A percentile compares a stretch with the other conserved stretches of the same genome.
phyloP scores from a whole-genome alignment of 2,888 invertebrate species.

The Thymelicus lineola region DNA sequence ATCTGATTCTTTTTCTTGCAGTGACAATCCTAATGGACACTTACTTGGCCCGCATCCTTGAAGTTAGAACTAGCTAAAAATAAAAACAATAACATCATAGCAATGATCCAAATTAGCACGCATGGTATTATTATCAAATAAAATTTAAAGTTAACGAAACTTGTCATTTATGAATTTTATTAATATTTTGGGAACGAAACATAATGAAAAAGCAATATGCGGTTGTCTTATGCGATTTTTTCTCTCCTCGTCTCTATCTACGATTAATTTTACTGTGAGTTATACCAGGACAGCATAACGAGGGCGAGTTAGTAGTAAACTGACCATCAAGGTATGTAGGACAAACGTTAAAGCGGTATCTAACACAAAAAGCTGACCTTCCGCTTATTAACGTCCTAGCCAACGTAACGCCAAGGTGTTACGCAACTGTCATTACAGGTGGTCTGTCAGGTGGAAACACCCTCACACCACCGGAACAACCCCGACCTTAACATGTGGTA shows the following conservation, averaged over 20 bases:
- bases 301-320: neutral
- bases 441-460: slow-evolving; percentile 69
- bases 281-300: neutral
- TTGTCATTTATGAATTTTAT: too few species aligned
- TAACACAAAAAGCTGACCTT: slow-evolving; percentile 38
- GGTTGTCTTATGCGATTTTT: too few species aligned
- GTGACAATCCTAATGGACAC: too few species aligned
- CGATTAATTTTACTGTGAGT: too few species aligned
- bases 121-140: neutral
- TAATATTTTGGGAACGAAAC: too few species aligned
- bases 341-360: slow-evolving; percentile 20
- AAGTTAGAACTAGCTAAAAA: too few species aligned
- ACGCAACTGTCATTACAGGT: slow-evolving; percentile 74
- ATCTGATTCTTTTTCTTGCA: too few species aligned
- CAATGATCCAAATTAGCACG: neutral
- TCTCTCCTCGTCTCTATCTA: too few species aligned
- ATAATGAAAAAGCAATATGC: too few species aligned
- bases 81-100: too few species aligned
- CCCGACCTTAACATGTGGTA: slow-evolving; percentile 24
- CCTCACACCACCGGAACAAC: slow-evolving; percentile 49
- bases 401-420: slow-evolving; percentile 64
- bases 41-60: too few species aligned
- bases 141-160: too few species aligned
- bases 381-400: slow-evolving; percentile 46
- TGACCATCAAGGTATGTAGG: slow-evolving; percentile 9